A percentile compares a stretch with the other conserved stretches of the same genome.
These are phyloP conservation scores for Spodoptera exigua DNA, from an alignment of 2,888 invertebrate genomes.

Conservation along the genomic window DNA sequence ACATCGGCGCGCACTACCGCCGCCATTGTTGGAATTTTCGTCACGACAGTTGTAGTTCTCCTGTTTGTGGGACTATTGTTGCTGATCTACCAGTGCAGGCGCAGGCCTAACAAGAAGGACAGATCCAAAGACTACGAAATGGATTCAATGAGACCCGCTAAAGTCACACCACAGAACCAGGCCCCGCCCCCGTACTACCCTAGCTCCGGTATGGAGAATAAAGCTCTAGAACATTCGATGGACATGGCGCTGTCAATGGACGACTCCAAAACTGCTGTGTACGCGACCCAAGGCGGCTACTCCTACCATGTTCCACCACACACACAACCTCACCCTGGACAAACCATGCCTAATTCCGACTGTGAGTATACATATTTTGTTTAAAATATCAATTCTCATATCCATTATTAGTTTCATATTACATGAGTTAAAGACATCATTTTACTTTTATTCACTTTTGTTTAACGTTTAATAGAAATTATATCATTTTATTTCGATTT, in stretches of 20 bases:
- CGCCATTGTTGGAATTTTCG: conserved; percentile 82
- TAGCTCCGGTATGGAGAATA: conserved; percentile 95
- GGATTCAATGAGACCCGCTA: conserved; percentile 95
- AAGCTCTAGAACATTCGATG: conserved; percentile 96
- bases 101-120: conserved; percentile 94
- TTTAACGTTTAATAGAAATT: conserved; percentile 20
- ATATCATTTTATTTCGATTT: conserved; percentile 52
- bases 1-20: conserved; percentile 93
- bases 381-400: not conserved
- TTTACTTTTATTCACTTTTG: conserved; percentile 19
- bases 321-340: conserved; percentile 89
- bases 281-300: conserved; percentile 95
- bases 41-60: conserved; percentile 90
- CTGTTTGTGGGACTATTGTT: conserved; percentile 93
- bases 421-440: conserved; percentile 2
- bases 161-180: conserved; percentile 95
- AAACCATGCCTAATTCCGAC: conserved; percentile 93
- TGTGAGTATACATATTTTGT: conserved; percentile 89
- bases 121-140: conserved; percentile 97
- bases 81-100: conserved; percentile 95
- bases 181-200: conserved; percentile 97
- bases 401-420: not conserved
- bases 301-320: conserved; percentile 94
- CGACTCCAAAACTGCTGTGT: conserved; percentile 95
- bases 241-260: conserved; percentile 95